Base-by-base conservation (phyloP, 1,140 invertebrate genomes). In the Microplitis mediator region DNA sequence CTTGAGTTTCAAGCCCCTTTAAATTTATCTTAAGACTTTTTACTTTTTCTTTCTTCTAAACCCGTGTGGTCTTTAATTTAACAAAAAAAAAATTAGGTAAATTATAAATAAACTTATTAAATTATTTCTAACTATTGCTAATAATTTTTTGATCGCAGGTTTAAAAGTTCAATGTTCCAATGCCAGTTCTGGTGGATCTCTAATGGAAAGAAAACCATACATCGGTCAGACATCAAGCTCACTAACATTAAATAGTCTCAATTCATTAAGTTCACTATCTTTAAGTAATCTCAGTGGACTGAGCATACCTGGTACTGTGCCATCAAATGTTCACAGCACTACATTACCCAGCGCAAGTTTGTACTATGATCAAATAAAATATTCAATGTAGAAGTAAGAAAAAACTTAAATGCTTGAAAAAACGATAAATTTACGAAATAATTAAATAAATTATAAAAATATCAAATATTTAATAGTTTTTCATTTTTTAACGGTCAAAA, bases 321-420 rank as follows among this genome's bases (percentile, higher is more conserved):
- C 79, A 0, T 79, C 82, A 6, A 82, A 82, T 63, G 68, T 81
- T 58, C 84, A 84, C 63, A 58, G 50, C 31, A 60, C 73, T n/a
- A 61, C 80, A 4, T 54, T 80, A 36, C 76, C 54, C 62, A 72
- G 78, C 5, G 71, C 80, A 5, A 73, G 76, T 9, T 80, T 85
- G 77, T 87, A 85, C 50, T 86, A 85, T 75, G 85, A 87, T 71
- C 84, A 81, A 73, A 79, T 86, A 66, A 87, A 87, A 63, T 86
- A 86, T 74, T 72, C 70, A 36, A 84, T 86, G 77, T 87, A 78
- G 84, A 74, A 74, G n/a, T 54, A 23, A 64, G 39, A 36, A 23
- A 64, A 58, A 36, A 39, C 14, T 31, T 9, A 16, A 39, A 23
- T 54, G n/a, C 13, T 54, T n/a, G 9, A 11, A 54, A 4, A 13